Evolutionary conservation across 2,797 vertebrate species (phyloP), one percentile per base, ranked within the genome.

Genomic region (Myiotriccus ornatus): DNA sequence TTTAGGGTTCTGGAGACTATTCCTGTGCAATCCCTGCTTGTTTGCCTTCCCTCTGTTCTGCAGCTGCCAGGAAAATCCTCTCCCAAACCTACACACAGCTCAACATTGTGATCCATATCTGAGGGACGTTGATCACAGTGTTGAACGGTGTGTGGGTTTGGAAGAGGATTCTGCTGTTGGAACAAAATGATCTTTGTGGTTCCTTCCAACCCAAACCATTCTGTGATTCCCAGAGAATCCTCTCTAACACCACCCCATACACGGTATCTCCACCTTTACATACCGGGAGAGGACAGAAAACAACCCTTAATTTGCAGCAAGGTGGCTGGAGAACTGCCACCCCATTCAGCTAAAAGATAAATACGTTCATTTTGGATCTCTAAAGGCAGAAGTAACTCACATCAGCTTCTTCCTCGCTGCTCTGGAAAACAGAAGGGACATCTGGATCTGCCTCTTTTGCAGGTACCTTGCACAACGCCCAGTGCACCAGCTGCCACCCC

Each of bases 51-150:
- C 76, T 70, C 68, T 64, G 44, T 75, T 82, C 56, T 49, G 21
- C 2, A 44, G 75, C 52, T 94, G 87, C 76, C 84, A 95, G 77
- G 22, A 86, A 73, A 90, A 90, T 81, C 46, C 34, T 49, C 27
- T 87, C 56, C 59, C 79, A 87, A 70, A 83, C 59, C 67, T 46
- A 67, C 53, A 67, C 17, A 46, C 23, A 49, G 52, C 5, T 69
- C 81, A 77, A 39, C 87, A 73, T 35, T 43, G 37, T 1, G 12
- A 87, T 74, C 80, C 46, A 64, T 44, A 70, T 56, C 41, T 2
- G 0, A 84, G 80, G 59, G 59, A 59, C 78, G 73, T 27, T 28
- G 73, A 64, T 87, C 14, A 1, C 44, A 46, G 39, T 84, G 84
- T 46, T 74, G 81, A 73, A 24, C 44, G 23, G 13, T 23, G 12